Evolutionary conservation across 2,888 invertebrate genomes (phyloP).

Genomic region (Masnerella sp.): DNA sequence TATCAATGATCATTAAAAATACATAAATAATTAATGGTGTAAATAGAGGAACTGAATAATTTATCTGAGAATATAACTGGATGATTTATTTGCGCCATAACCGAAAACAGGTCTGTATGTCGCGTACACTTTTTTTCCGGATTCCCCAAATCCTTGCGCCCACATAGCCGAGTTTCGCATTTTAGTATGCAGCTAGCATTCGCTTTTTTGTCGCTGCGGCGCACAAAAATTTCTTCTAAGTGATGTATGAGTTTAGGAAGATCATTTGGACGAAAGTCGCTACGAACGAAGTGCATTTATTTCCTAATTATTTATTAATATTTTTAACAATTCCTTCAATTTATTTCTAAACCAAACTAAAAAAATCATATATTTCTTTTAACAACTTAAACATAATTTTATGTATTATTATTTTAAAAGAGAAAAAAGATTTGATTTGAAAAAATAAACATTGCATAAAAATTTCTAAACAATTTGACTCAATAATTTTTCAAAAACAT

Average conservation of each 20-base stretch:
- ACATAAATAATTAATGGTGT: slow-evolving; percentile 40
- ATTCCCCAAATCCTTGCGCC: slow-evolving; percentile 51
- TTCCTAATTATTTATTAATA: slow-evolving; percentile 3
- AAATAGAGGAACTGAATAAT: slow-evolving; percentile 47
- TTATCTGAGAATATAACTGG: slow-evolving; percentile 29
- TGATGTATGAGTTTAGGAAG: slow-evolving; percentile 49
- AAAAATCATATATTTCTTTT: too few relatives aligned
- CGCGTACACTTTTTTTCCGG: slow-evolving; percentile 54
- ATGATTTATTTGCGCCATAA: slow-evolving; percentile 38
- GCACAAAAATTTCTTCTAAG: slow-evolving; percentile 44
- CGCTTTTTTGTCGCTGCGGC: slow-evolving; percentile 31
- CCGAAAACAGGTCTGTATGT: slow-evolving; percentile 54
- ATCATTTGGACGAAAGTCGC: slow-evolving; percentile 27
- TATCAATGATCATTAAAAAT: slow-evolving; percentile 25
- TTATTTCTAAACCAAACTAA: too few relatives aligned
- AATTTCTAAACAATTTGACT: too few relatives aligned
- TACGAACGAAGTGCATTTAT: neutral
- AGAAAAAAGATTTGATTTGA: too few relatives aligned
- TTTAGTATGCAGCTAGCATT: slow-evolving; percentile 54
- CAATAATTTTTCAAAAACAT: too few relatives aligned
- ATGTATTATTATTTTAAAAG: too few relatives aligned
- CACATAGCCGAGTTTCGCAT: slow-evolving; percentile 40
- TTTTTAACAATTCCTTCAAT: too few relatives aligned
- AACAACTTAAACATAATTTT: too few relatives aligned
- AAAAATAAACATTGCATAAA: too few relatives aligned